Conservation (phyloP, 2,113 vertebrate genomes). For the Anseranas semipalmata region DNA sequence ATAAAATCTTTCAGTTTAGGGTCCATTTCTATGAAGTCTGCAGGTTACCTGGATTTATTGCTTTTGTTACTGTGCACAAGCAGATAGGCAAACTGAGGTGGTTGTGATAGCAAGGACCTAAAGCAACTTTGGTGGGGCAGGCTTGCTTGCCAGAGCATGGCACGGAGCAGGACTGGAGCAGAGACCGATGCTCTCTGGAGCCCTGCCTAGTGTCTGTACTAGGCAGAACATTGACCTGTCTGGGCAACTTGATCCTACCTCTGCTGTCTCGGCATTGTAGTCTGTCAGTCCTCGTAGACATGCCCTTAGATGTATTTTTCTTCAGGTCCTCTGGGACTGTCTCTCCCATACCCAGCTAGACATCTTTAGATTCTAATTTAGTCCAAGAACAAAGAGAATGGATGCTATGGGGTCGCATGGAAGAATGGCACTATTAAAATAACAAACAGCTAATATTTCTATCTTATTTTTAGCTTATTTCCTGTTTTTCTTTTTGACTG, state of each 20-base stretch:
- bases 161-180: background rate
- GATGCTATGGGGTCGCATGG: background rate
- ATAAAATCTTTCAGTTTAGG: background rate
- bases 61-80: background rate
- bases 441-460: background rate
- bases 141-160: background rate
- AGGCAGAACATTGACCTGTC: background rate
- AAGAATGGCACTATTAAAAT: constrained; percentile 1
- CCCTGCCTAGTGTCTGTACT: background rate
- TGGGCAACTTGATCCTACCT: background rate
- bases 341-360: background rate
- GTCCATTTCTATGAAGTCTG: background rate
- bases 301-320: background rate
- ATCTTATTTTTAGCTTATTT: constrained; percentile 46
- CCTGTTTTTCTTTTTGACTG: constrained; percentile 7
- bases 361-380: constrained; percentile 19
- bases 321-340: background rate
- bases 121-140: background rate
- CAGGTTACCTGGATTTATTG: background rate
- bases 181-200: background rate
- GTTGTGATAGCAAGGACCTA: background rate
- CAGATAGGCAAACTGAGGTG: background rate
- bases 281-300: background rate
- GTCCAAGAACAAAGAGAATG: background rate
- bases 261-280: background rate